These are phyloP conservation scores for Hyppa rectilinea DNA, from an alignment of 2,888 invertebrate species.

Conservation along the genomic window DNA sequence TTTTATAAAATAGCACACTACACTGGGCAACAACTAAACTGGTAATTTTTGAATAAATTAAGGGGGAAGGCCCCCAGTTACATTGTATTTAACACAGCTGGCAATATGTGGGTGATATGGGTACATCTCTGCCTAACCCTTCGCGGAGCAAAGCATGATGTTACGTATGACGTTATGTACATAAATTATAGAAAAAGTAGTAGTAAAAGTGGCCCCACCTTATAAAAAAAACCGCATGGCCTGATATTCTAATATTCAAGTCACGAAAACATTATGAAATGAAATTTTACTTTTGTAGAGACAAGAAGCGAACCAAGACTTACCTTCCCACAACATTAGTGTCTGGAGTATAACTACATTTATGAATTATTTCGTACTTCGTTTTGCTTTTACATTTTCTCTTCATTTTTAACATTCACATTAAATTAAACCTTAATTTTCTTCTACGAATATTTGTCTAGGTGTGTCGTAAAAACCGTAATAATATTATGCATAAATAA, in stretches of 20 bases:
- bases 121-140: too few species aligned
- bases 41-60: too few species aligned
- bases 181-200: too few species aligned
- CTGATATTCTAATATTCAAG: conserved; percentile 17
- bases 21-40: too few species aligned
- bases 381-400: conserved; percentile 1
- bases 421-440: conserved; percentile 10
- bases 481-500: conserved; percentile 33
- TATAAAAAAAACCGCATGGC: conserved; percentile 6
- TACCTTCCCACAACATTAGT: conserved; percentile 12
- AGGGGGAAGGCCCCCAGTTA: too few species aligned
- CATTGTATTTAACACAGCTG: too few species aligned
- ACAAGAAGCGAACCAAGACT: conserved; percentile 2
- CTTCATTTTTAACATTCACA: not conserved
- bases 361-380: conserved; percentile 24
- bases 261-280: conserved; percentile 12
- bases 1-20: too few species aligned
- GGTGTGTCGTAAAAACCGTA: conserved; percentile 17
- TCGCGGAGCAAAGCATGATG: too few species aligned
- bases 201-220: not conserved
- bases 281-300: conserved; percentile 18
- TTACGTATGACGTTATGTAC: too few species aligned
- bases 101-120: too few species aligned
- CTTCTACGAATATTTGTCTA: not conserved
- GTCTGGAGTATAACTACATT: conserved; percentile 15